Conservation (phyloP, 2,888 invertebrate species). For the Hirudinaria manillensis region DNA sequence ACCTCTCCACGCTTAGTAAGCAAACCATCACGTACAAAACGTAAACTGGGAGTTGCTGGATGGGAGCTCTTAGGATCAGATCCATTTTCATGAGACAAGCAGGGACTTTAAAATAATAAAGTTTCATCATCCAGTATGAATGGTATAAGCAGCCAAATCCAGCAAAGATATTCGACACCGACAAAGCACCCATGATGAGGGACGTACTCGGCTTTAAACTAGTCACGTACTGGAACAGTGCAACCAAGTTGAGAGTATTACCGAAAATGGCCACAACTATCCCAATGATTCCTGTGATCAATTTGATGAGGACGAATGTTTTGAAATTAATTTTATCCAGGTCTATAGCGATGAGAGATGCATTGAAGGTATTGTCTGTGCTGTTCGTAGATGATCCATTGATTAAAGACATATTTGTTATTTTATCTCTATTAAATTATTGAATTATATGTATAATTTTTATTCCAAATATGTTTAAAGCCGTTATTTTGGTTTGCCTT, state of each 20-base stretch:
- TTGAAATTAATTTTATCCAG: too few relatives aligned
- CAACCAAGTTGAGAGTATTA: neutral
- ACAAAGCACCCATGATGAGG: neutral
- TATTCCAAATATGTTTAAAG: too few relatives aligned
- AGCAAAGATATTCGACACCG: neutral
- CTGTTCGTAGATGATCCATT: too few relatives aligned
- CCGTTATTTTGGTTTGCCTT: too few relatives aligned
- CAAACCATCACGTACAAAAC: neutral
- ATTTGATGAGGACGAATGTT: too few relatives aligned
- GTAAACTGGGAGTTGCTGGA: neutral
- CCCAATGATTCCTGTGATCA: too few relatives aligned
- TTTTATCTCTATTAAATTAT: too few relatives aligned
- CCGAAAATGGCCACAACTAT: too few relatives aligned
- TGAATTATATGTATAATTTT: too few relatives aligned
- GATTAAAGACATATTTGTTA: too few relatives aligned
- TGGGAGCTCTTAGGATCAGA: neutral
- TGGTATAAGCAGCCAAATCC: neutral
- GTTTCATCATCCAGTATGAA: neutral
- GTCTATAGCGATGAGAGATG: too few relatives aligned
- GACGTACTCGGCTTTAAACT: neutral
- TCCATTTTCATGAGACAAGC: neutral
- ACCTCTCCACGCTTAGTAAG: neutral
- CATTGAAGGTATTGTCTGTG: too few relatives aligned
- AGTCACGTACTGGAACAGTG: neutral
- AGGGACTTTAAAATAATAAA: neutral